Base-by-base conservation (phyloP, 2,888 invertebrate species). In the Apamea crenata region DNA sequence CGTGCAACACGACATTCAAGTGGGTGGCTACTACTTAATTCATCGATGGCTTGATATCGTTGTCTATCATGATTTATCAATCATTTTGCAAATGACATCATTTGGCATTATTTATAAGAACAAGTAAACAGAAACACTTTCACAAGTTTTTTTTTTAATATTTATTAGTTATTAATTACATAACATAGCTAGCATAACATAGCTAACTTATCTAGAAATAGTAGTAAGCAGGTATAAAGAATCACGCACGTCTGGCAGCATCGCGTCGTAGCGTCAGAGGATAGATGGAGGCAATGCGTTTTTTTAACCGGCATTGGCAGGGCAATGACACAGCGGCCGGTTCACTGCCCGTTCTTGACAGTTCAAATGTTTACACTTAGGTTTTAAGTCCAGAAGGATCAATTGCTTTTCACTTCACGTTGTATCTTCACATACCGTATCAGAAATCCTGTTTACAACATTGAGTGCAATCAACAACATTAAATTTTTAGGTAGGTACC, bases 301-400 rank as follows among this genome's bases (percentile, higher is more conserved):
- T 96, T 96, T 96, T 96, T 95, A 93, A 94, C 95, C 95, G 95
- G 94, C 95, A 96, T 95, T 95, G 94, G 91, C 94, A 92, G 96
- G 96, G 96, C 96, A 96, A 94, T 96, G 96, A 96, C 96, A 94
- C 94, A 92, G 92, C 91, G 92, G 91, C 91, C 95, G 96, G 96
- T 95, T 96, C 96, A 95, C 95, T 96, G 96, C 91, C 96, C 97
- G 96, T 96, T 96, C 97, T 96, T 96, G 96, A 97, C 96, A 96
- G 96, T 96, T 96, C 96, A 96, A 96, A 96, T 96, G 95, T 96
- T 96, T 96, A 96, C 94, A 94, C 94, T 94, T 89, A 89, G 87
- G 85, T 84, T 91, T 92, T 93, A 93, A 94, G 93, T 94, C 94
- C 94, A 94, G 92, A 94, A 94, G 95, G 95, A 96, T 95, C 93